These are phyloP conservation scores for Drosophila mettleri DNA, from an alignment of 2,888 invertebrate species.

Conservation along the genomic window DNA sequence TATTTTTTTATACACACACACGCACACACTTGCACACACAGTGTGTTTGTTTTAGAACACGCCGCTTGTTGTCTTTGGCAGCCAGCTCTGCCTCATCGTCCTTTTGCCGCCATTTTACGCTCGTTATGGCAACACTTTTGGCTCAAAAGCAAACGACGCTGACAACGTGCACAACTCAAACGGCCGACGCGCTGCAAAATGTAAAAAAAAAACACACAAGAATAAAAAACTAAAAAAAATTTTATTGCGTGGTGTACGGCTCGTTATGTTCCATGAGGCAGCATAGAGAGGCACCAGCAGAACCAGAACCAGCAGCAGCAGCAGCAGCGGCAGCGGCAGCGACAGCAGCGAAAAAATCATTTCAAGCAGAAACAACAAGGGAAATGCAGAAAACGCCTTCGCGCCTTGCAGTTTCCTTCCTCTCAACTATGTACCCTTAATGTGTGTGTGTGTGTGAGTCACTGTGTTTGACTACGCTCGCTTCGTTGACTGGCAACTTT, in stretches of 20 bases:
- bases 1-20: conserved; percentile 62
- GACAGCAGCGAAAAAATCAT: conserved; percentile 62
- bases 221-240: conserved; percentile 43
- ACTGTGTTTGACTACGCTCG: conserved; percentile 78
- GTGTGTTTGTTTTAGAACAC: conserved; percentile 74
- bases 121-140: conserved; percentile 81
- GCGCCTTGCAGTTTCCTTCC: conserved; percentile 57
- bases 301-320: conserved; percentile 28
- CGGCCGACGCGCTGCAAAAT: conserved; percentile 55
- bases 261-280: conserved; percentile 65
- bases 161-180: conserved; percentile 64
- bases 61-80: conserved; percentile 69
- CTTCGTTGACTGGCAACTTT: conserved; percentile 79
- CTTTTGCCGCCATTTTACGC: conserved; percentile 79
- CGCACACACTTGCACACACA: conserved; percentile 17
- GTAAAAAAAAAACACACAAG: conserved; percentile 31
- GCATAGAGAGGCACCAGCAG: conserved; percentile 30
- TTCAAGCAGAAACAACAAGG: conserved; percentile 81
- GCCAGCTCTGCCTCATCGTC: conserved; percentile 38
- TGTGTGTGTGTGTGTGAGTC: conserved; percentile 32
- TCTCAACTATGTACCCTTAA: conserved; percentile 14
- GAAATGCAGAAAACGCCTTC: conserved; percentile 74
- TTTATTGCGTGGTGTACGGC: conserved; percentile 70
- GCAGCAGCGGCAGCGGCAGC: conserved; percentile 28
- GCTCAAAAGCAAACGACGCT: conserved; percentile 74